Base-by-base conservation (phyloP, 1,140 invertebrate genomes). In the Thaumetopoea pityocampa region DNA sequence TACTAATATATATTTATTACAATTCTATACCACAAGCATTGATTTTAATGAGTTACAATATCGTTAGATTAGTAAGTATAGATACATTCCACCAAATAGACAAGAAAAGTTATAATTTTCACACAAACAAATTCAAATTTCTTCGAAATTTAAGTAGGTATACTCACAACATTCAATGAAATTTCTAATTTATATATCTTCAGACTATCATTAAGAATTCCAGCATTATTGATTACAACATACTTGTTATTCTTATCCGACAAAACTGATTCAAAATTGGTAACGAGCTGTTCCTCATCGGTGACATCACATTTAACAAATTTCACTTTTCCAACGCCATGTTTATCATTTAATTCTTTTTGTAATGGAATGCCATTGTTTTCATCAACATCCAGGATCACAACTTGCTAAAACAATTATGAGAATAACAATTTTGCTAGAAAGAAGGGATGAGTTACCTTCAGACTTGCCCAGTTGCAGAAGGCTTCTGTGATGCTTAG, bases 141-240 rank as follows among this genome's bases (percentile, higher is more conserved):
- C n/a, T n/a, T n/a, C n/a, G n/a, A n/a, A n/a, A n/a, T n/a, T n/a
- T n/a, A n/a, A n/a, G n/a, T n/a, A n/a, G n/a, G n/a, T 18, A 20
- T 17, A 44, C 69, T 68, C 50, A 80, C 76, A 20, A 74, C 24
- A 53, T 80, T 80, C 2, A 72, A 32, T 17, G 51, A 48, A 10
- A 71, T 60, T 16, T 36, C 32, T 41, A 64, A 74, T 47, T 46
- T 66, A 38, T 53, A 71, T 18, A 26, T 49, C 16, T 32, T 29
- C 11, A 8, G 37, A 5, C 40, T 40, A 8, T 80, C 70, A 26
- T 73, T 60, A 36, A 73, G 47, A 7, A 77, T 62, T 10, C 86
- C 90, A 11, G 89, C 90, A 59, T 90, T 91, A 62, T 91, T 92
- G 18, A 92, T 73, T 15, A 90, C 85, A 3, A 91, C 80, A 56